phyloP scores from a whole-genome alignment of 1,140 invertebrate species.

The Tetramorium simillimum region DNA sequence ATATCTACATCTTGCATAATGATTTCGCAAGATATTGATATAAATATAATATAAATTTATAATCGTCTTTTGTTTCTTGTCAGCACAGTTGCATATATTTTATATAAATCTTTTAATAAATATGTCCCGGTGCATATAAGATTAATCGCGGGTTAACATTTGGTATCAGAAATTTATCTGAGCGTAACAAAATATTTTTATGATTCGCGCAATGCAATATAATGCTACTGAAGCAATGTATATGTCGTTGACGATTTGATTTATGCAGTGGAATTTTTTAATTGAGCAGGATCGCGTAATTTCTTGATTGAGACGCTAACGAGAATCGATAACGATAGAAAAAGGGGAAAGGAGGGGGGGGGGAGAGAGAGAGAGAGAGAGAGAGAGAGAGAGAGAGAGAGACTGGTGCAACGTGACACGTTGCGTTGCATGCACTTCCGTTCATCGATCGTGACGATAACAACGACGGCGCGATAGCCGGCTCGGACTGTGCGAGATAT shows the following conservation, averaged over 20 bases:
- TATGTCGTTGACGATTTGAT: background rate
- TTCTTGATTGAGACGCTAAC: slow-evolving; percentile 24
- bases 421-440: slow-evolving; percentile 51
- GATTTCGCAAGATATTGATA: background rate
- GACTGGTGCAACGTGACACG: slow-evolving; percentile 23
- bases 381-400: background rate
- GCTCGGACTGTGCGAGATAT: slow-evolving; percentile 42
- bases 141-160: background rate
- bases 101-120: background rate
- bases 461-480: slow-evolving; percentile 25
- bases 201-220: background rate
- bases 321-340: slow-evolving; percentile 20
- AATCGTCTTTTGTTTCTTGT: background rate
- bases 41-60: background rate
- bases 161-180: background rate
- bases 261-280: slow-evolving; percentile 25
- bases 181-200: background rate
- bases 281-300: slow-evolving; percentile 22
- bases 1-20: background rate
- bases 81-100: background rate
- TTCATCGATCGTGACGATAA: slow-evolving; percentile 35
- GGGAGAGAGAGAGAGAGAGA: background rate
- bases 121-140: background rate
- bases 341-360: background rate
- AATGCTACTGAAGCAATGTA: background rate